Evolutionary conservation across 2,113 vertebrate species (phyloP), one percentile per base, ranked within the genome.

Genomic region (Acanthochromis polyacanthus): DNA sequence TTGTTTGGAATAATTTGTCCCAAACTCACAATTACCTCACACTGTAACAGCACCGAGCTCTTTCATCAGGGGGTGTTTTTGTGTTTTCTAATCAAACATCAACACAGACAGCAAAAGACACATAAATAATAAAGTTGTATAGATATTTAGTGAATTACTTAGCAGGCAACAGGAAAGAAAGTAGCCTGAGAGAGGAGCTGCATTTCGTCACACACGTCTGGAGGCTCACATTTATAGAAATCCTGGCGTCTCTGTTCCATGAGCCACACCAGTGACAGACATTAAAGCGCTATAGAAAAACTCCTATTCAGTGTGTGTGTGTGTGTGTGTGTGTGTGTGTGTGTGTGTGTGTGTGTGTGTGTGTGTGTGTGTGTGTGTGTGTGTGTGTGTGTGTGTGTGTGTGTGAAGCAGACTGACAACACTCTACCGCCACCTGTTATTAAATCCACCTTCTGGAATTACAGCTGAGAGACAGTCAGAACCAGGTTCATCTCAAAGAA

Each of bases 381-480:
- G 60, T 55, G n/a, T 59, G 55, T 62, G 59, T 57, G 61, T 28
- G 14, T 32, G 45, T 56, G 60, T 55, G 22, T 59, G 55, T 62
- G 59, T 57, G 61, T 30, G 14, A 36, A 36, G 32, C 32, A 0
- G 53, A 67, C 67, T 69, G 59, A 75, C 50, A 28, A 2, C 5
- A 23, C 69, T 48, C 63, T 62, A 10, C 77, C 45, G 76, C 71
- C 63, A 85, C 68, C 82, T 79, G 64, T 71, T 55, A 77, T 82
- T 71, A 85, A 75, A 82, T 55, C 38, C 45, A 58, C n/a, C 68
- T 20, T 32, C 52, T 64, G 63, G 51, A 53, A 71, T 51, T 48
- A 10, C 32, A 51, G 2, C 40, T 12, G 43, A 45, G 4, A 55
- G 25, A 36, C 57, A 59, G 38, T 5, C 3, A 4, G 48, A 81